phyloP scores from a whole-genome alignment of 1,140 invertebrate genomes.

The Drosophila nikananu region DNA sequence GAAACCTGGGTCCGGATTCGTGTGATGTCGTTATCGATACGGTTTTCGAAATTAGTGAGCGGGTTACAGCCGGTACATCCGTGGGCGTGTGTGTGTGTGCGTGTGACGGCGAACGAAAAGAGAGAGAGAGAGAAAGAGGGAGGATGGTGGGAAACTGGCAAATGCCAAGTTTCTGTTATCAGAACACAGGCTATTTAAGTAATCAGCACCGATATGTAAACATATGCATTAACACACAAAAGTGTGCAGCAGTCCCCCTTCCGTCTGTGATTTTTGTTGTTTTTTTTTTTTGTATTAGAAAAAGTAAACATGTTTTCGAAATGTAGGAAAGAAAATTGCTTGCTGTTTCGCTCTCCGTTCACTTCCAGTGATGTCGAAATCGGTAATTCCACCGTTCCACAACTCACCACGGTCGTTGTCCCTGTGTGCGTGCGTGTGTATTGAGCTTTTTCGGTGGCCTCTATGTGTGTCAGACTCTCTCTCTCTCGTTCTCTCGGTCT shows the following conservation, averaged over 20 bases:
- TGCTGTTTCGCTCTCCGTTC: conserved; percentile 6
- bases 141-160: conserved; percentile 11
- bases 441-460: conserved; percentile 42
- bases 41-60: conserved; percentile 18
- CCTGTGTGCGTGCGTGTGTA: conserved; percentile 3
- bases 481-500: conserved; percentile 6
- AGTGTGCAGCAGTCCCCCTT: neutral
- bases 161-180: conserved; percentile 25
- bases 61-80: conserved; percentile 22
- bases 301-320: conserved; percentile 10
- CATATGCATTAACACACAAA: conserved; percentile 9
- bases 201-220: conserved; percentile 10
- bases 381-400: conserved; percentile 35
- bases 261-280: too few species aligned
- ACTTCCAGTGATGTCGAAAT: conserved; percentile 35
- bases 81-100: neutral
- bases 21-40: conserved; percentile 14
- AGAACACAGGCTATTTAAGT: neutral
- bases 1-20: conserved; percentile 15
- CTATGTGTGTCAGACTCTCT: conserved; percentile 13
- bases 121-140: neutral
- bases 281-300: neutral
- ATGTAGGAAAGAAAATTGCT: conserved; percentile 7
- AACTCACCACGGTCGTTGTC: conserved; percentile 35
- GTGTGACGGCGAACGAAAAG: neutral